Base-by-base conservation (phyloP, 2,888 invertebrate species). In the Acleris cristana region DNA sequence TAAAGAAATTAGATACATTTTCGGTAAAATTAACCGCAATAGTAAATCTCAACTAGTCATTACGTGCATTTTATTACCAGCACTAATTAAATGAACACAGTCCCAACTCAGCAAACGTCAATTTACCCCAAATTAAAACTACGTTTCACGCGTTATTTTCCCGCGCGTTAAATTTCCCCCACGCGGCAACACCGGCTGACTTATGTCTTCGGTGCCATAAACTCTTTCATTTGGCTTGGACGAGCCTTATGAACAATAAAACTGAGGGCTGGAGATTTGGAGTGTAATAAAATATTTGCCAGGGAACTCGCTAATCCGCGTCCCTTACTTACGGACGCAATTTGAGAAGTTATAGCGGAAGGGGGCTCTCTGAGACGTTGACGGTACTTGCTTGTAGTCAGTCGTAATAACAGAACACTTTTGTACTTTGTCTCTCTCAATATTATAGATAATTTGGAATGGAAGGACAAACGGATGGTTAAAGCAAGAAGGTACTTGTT, bases 221-320 rank as follows among this genome's bases (percentile, higher is more conserved):
- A 92, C 90, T 90, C 89, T 91, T 92, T 92, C 92, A 92, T 92
- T 92, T 92, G 91, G 92, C 90, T 84, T 88, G 90, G 90, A 90
- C 92, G 91, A 90, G 91, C 85, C 92, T 92, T 92, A 92, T 92
- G 92, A 92, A 92, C 92, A 92, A 92, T 92, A 92, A 92, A 92
- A 92, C 87, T 86, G 89, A 92, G 92, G 92, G 91, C 90, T 88
- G 88, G 90, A 91, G 90, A 92, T 92, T 92, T 89, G 89, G 92
- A 86, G 90, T 88, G 90, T 92, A 92, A 91, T 92, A 92, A 92
- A 92, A 92, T 92, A 92, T 92, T 92, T 92, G 91, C 92, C 90
- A 90, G 87, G 87, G 88, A 90, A 84, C 88, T 82, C 86, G 90
- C 92, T 92, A 92, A 92, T 91, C 92, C 92, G 76, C 83, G 85